Evolutionary conservation across 37 sponge, comb jelly and placozoan genomes (phyloP).

Genomic region (Haliclona indistincta): DNA sequence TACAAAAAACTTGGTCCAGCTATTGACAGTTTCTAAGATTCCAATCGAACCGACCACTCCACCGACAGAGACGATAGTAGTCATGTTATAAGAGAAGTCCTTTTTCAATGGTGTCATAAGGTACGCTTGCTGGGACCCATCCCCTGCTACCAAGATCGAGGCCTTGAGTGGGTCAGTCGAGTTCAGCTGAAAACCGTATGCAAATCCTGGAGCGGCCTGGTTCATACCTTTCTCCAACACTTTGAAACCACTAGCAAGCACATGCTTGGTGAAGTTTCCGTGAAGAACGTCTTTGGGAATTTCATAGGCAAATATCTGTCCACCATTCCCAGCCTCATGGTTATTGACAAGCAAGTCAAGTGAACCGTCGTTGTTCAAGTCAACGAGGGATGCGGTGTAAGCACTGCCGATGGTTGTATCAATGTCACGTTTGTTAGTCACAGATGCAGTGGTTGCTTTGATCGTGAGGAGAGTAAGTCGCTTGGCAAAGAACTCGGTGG

Average conservation of each 20-base stretch:
- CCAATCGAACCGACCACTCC: conserved; percentile 49
- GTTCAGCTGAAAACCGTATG: conserved; percentile 25
- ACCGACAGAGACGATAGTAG: conserved; percentile 13
- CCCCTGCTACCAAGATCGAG: conserved; percentile 49
- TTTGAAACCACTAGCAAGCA: conserved; percentile 21
- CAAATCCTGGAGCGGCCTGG: conserved; percentile 53
- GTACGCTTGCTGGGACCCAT: conserved; percentile 48
- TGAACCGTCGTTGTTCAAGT: conserved; percentile 36
- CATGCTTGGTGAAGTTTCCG: conserved; percentile 32
- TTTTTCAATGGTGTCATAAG: conserved; percentile 18
- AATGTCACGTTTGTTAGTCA: conserved; percentile 17
- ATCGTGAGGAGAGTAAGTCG: conserved; percentile 10
- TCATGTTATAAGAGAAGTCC: conserved; percentile 27
- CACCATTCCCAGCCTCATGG: conserved; percentile 32
- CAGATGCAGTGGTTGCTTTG: conserved; percentile 10
- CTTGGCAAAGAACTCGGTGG: conserved; percentile 44
- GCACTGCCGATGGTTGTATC: conserved; percentile 39
- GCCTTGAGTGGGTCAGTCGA: conserved; percentile 22
- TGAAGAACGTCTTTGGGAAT: conserved; percentile 26
- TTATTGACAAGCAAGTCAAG: conserved; percentile 39
- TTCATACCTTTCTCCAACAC: conserved; percentile 26
- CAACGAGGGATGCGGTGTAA: conserved; percentile 18
- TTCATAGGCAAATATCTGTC: conserved; percentile 38
- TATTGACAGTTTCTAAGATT: conserved; percentile 2
- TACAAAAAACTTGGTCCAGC: conserved; percentile 49